Percentiles rank a stretch among this genome's conserved stretches.
phyloP scores from a whole-genome alignment of 1,140 invertebrate species.

The Calliphora vicina region DNA sequence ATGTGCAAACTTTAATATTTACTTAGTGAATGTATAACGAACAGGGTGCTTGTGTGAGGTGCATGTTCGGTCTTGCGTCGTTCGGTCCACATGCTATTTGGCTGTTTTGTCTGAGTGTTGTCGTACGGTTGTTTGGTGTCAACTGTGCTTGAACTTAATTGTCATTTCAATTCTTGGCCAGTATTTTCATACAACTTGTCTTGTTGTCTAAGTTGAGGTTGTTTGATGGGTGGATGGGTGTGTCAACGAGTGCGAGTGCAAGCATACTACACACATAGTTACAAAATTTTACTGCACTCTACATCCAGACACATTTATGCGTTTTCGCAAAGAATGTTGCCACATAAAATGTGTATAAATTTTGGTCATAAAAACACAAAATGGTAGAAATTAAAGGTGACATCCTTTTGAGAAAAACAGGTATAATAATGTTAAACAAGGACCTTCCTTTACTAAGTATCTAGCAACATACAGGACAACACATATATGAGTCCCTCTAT shows the following conservation, averaged over 20 bases:
- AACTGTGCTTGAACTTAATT: neutral
- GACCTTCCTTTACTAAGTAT: neutral
- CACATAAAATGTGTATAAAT: neutral
- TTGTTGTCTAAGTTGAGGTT: neutral
- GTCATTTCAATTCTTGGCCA: neutral
- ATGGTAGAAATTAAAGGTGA: neutral
- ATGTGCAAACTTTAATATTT: no score
- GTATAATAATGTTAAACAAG: neutral
- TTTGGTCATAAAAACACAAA: neutral
- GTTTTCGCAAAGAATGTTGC: neutral
- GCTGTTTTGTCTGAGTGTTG: neutral
- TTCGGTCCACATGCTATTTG: no score
- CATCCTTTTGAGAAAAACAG: neutral
- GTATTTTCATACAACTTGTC: neutral
- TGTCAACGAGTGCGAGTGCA: no score
- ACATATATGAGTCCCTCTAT: neutral
- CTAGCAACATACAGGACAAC: no score
- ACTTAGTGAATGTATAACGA: no score
- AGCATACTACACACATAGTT: no score
- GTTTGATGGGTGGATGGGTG: neutral
- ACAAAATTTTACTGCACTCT: no score
- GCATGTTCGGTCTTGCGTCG: no score
- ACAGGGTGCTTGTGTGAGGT: no score
- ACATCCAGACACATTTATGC: neutral
- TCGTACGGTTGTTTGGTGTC: neutral